A percentile compares a stretch with the other conserved stretches of the same genome.
phyloP scores from a whole-genome alignment of 92 coral and sea anemone species.

The Scolanthus callimorphus region DNA sequence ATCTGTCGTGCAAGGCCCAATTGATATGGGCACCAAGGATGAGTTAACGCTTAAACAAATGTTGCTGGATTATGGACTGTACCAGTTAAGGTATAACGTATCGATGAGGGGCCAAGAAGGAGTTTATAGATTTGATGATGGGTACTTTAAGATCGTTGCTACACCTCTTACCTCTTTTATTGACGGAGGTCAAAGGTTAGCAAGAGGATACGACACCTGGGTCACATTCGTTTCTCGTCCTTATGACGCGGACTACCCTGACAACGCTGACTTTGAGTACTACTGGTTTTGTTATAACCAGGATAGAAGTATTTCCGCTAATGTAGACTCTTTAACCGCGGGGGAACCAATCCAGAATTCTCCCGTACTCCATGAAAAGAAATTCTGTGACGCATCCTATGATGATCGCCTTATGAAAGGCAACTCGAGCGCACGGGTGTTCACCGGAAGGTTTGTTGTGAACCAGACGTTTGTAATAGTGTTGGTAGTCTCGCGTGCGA shows the following conservation, averaged over 20 bases:
- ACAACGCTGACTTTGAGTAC: slow-evolving; percentile 32
- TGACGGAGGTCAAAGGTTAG: slow-evolving; percentile 29
- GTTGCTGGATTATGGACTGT: slow-evolving; percentile 37
- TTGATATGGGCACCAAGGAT: slow-evolving; percentile 8
- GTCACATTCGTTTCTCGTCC: slow-evolving; percentile 22
- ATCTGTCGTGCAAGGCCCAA: too few relatives aligned
- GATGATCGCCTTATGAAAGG: slow-evolving; percentile 29
- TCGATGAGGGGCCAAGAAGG: slow-evolving; percentile 60
- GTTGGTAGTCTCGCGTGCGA: slow-evolving; percentile 36
- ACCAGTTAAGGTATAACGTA: slow-evolving; percentile 41
- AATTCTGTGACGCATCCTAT: slow-evolving; percentile 30
- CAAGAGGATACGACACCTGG: slow-evolving; percentile 14
- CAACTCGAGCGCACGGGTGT: slow-evolving; percentile 21
- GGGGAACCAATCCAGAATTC: slow-evolving; percentile 19
- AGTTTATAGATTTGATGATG: slow-evolving; percentile 35
- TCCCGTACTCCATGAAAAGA: slow-evolving; percentile 18
- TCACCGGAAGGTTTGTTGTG: slow-evolving; percentile 26
- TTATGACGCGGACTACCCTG: slow-evolving; percentile 57
- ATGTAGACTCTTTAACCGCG: neutral
- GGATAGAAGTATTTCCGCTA: slow-evolving; percentile 3
- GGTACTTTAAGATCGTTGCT: slow-evolving; percentile 33
- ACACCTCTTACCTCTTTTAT: slow-evolving; percentile 41
- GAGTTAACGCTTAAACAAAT: slow-evolving; percentile 18
- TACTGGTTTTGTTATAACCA: slow-evolving; percentile 63
- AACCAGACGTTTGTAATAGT: slow-evolving; percentile 37